Evolutionary conservation across 2,888 invertebrate species (phyloP), one percentile per base, ranked within the genome.

Genomic region (Brachypalpus laphriformis): DNA sequence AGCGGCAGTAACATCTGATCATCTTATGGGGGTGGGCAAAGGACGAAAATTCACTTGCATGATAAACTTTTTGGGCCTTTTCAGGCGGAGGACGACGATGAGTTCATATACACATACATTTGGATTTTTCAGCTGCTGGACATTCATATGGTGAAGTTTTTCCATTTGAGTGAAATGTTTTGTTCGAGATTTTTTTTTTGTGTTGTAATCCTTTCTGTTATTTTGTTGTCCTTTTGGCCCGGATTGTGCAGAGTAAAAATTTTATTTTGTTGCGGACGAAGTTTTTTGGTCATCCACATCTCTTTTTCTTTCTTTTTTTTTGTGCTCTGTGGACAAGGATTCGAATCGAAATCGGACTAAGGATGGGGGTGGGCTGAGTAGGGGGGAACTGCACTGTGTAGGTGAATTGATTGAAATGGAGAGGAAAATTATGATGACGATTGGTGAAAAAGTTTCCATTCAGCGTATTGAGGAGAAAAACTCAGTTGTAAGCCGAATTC

Each of bases 341-440:
- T 49, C 68, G 57, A 68, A 51, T 68, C 68, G 47, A 77, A 59
- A 34, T 63, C 49, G 40, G 49, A 56, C 57, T n/a, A 51, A 8
- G 7, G 25, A 7, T 34, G 16, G 28, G 0, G 37, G 9, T 18
- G 28, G n/a, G 16, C 1, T 34, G 8, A 2, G 8, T 6, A 20
- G 45, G 2, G 20, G 16, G 54, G 31, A 37, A 63, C 25, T 47
- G 49, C 74, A 54, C 7, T 47, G 28, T 56, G 51, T 57, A 71
- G 81, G 85, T 76, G 85, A 81, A 72, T 81, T 85, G 85, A 81
- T 85, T 85, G 85, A 85, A 85, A 85, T 85, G 75, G 85, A 85
- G 81, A 85, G 80, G 81, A 85, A 85, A 85, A 85, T 81, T 75
- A 81, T 85, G 65, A 85, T 71, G 75, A 81, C 85, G 85, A 85